Evolutionary conservation across 2,888 invertebrate species (phyloP).

Genomic region (Chrysina gloriosa): DNA sequence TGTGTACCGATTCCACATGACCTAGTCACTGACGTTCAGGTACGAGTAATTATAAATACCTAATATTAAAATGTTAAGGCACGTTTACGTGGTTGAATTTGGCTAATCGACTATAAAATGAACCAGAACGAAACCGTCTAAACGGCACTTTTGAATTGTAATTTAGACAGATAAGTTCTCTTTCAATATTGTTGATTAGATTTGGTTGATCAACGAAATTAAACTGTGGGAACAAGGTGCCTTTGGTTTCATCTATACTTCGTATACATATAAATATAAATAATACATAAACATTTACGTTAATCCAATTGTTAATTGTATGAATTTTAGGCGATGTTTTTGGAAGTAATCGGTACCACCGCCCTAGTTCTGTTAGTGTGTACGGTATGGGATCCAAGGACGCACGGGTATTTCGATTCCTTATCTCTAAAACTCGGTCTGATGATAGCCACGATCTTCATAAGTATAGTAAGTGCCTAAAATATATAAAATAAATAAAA

Average conservation of each 20-base stretch:
- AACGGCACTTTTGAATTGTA: too few relatives aligned
- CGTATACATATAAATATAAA: neutral
- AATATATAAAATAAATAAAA: too few relatives aligned
- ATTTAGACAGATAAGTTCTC: too few relatives aligned
- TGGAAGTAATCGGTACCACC: slow-evolving; percentile 74
- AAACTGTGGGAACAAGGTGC: too few relatives aligned
- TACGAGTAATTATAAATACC: slow-evolving; percentile 3
- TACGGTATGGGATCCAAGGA: slow-evolving; percentile 80
- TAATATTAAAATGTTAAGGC: too few relatives aligned
- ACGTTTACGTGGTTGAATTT: too few relatives aligned
- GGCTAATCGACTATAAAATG: too few relatives aligned
- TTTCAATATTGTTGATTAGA: too few relatives aligned
- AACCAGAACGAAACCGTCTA: too few relatives aligned
- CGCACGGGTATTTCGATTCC: slow-evolving; percentile 73
- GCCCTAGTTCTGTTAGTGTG: slow-evolving; percentile 75
- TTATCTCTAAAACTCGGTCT: slow-evolving; percentile 75
- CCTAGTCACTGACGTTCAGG: slow-evolving; percentile 30
- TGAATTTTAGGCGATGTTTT: slow-evolving; percentile 68
- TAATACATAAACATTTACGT: neutral
- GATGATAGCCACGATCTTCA: slow-evolving; percentile 72
- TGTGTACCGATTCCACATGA: slow-evolving; percentile 30
- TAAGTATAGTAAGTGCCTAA: slow-evolving; percentile 74
- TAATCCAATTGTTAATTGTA: neutral
- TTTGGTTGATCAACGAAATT: too few relatives aligned
- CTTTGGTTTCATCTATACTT: too few relatives aligned